A percentile compares a stretch with the other conserved stretches of the same genome.
Conservation (phyloP, 37 sponge, comb jelly and placozoan species). For the Agelas oroides region DNA sequence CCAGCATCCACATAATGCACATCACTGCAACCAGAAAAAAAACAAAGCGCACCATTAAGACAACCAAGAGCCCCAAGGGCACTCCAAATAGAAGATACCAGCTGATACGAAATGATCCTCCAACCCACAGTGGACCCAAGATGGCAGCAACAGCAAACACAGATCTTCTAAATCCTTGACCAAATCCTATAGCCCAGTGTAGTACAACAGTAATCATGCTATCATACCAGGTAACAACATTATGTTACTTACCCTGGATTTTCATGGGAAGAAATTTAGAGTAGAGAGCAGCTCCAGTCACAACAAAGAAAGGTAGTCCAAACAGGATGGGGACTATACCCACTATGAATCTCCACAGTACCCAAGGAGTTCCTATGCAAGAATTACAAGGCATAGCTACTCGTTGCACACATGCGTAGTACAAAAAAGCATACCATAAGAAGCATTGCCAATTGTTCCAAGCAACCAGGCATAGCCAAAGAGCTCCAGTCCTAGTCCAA, state of each 20-base stretch:
- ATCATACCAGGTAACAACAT: too few relatives aligned
- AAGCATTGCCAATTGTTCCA: constrained; percentile 8
- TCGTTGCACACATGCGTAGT: too few relatives aligned
- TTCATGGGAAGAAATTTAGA: constrained; percentile 75
- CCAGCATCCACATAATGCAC: too few relatives aligned
- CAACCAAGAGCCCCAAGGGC: constrained; percentile 22
- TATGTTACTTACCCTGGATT: constrained; percentile 80
- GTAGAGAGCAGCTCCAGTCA: constrained; percentile 70
- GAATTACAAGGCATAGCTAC: too few relatives aligned
- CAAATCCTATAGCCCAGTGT: constrained; percentile 86
- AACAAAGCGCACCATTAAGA: constrained; percentile 52
- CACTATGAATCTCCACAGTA: constrained; percentile 40
- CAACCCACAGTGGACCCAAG: constrained; percentile 90
- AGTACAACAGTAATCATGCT: too few relatives aligned
- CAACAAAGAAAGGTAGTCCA: constrained; percentile 73
- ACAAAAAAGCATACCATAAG: too few relatives aligned
- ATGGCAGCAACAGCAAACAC: constrained; percentile 74
- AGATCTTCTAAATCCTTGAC: constrained; percentile 88
- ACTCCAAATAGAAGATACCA: constrained; percentile 59
- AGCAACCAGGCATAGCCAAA: constrained; percentile 50
- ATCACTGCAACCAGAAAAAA: too few relatives aligned
- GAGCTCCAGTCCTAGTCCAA: constrained; percentile 55
- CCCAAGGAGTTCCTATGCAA: constrained; percentile 51
- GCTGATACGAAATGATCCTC: neutral
- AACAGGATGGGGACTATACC: constrained; percentile 51